Base-by-base conservation (phyloP, 2,888 invertebrate species). In the Tyria jacobaeae region DNA sequence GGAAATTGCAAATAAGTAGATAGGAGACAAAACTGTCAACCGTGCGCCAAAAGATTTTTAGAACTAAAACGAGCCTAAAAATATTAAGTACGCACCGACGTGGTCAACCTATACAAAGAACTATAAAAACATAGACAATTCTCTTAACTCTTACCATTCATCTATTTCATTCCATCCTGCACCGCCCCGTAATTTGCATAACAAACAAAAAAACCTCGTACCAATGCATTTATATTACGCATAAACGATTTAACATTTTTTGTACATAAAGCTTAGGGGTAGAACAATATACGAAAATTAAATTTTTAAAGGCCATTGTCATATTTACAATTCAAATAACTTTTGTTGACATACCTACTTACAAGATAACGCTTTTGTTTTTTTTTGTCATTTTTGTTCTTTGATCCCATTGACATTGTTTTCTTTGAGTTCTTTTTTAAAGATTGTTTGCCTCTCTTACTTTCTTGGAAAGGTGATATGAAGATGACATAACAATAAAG, bases 241-340 rank as follows among this genome's bases (percentile, higher is more conserved):
- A 62, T 60, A 39, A 48, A 49, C 60, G 60, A 54, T 62, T 64
- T 49, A 65, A 60, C 54, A 52, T 62, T 62, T 62, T 62, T 56
- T 57, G 51, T 61, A 64, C 35, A 25, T 37, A 60, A 63, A 50
- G 41, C 60, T 63, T 56, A 63, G 61, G 62, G 66, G 70, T 62
- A 62, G 68, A 62, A 60, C 31, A 62, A 65, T 69, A 71, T 67
- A 68, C 56, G 60, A 69, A 70, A 76, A 77, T 75, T 70, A 67
- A 67, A 62, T 71, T 75, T 78, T 77, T 66, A 66, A 78, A 68
- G 55, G 57, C 72, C 69, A 71, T 74, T 75, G 65, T 78, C 61
- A 62, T 57, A 76, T 76, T 72, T 72, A 70, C 72, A 78, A 75
- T 78, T 78, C 78, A 69, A 78, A 78, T 71, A 65, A 47, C 52